phyloP scores from a whole-genome alignment of 2,888 invertebrate species.

The Chymomyza caudatula region DNA sequence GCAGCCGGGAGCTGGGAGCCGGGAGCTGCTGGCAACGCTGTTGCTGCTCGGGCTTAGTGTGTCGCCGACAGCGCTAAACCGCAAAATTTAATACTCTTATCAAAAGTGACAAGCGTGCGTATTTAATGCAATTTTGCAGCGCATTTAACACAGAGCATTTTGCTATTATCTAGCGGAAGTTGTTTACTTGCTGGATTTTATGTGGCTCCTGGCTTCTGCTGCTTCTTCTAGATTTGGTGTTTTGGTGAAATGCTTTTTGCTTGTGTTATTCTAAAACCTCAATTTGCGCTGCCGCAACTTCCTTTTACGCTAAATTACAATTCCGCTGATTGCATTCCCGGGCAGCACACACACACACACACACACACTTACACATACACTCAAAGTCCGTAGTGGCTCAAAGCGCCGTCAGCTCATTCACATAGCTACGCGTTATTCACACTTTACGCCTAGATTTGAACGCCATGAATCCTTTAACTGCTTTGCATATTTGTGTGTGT shows the following conservation, averaged over 20 bases:
- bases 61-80: slow-evolving; percentile 70
- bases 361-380: not conserved
- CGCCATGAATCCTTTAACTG: slow-evolving; percentile 68
- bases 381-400: slow-evolving; percentile 17
- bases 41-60: not conserved
- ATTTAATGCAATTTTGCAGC: slow-evolving; percentile 78
- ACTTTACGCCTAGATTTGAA: slow-evolving; percentile 71
- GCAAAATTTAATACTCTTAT: slow-evolving; percentile 78
- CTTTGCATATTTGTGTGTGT: slow-evolving; percentile 66
- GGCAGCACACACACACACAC: slow-evolving; percentile 16
- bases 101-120: slow-evolving; percentile 77
- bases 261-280: slow-evolving; percentile 41
- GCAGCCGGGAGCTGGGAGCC: slow-evolving; percentile 32
- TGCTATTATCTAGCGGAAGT: slow-evolving; percentile 66
- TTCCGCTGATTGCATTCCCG: slow-evolving; percentile 76
- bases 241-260: not conserved
- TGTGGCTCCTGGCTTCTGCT: not conserved
- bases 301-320: slow-evolving; percentile 76
- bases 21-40: not conserved
- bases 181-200: slow-evolving; percentile 58
- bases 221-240: not conserved
- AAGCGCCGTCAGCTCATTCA: slow-evolving; percentile 64
- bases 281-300: slow-evolving; percentile 63
- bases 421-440: slow-evolving; percentile 64
- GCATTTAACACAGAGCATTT: slow-evolving; percentile 74